Evolutionary conservation across 2,113 vertebrate genomes (phyloP), one percentile per base, ranked within the genome.

Genomic region (Aix galericulata): DNA sequence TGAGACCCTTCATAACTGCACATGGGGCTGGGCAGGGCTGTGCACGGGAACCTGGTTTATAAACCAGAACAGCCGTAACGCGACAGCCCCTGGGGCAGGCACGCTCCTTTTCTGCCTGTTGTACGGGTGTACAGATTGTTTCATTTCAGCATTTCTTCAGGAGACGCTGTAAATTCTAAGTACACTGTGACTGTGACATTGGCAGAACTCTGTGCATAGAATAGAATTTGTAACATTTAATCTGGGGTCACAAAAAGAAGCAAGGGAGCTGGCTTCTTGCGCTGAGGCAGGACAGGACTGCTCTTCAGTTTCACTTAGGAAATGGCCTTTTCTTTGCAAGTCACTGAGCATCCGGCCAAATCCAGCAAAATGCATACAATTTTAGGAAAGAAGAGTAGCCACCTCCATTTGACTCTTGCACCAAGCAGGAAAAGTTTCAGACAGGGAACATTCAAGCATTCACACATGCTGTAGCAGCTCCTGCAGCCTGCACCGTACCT

Each of bases 1-100:
- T 89, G 64, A 93, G 66, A 92, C 21, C 84, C 59, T 94, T 91
- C 55, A 56, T 59, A 85, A 40, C 27, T 55, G 53, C 53, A 56
- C 29, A 16, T 15, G 53, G 27, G 17, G 27, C 27, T 16, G 53
- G 26, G 26, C 48, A 52, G 23, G 50, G 50, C 50, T 8, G 50
- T 25, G 50, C 50, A 26, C 13, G 23, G 23, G 50, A 52, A 52
- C 22, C 23, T 13, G 50, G 50, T 13, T 25, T 56, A 50, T 12
- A 13, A 60, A 32, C 16, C 40, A 71, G 18, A 59, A 29, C 18
- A 88, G 42, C 26, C 22, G 20, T 48, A 68, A 34, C 42, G 18
- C 58, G 52, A 63, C 89, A 60, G 9, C 25, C 25, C 17, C 52
- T 55, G 29, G 11, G 20, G 14, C 13, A 29, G 31, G 22, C 8